Conservation (phyloP, 2,113 vertebrate genomes). For the Macrotis lagotis region DNA sequence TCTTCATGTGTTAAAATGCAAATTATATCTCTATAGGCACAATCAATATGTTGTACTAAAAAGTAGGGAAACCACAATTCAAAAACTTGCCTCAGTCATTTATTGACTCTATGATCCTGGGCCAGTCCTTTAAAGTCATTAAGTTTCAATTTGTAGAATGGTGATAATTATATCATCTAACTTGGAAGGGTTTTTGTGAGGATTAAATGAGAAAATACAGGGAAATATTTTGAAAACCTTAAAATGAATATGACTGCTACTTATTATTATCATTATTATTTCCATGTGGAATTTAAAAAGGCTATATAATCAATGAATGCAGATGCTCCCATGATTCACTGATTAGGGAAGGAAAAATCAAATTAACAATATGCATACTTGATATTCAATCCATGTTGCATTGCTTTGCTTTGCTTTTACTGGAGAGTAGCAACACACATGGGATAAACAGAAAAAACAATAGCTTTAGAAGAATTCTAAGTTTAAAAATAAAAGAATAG, state of each 20-base stretch:
- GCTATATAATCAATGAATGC: too few species aligned
- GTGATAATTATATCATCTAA: background rate
- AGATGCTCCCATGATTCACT: background rate
- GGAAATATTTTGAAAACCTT: background rate
- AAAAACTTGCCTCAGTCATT: background rate
- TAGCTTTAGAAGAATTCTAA: background rate
- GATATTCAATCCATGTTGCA: background rate
- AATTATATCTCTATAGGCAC: background rate
- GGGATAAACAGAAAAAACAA: background rate
- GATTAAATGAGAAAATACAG: slow-evolving; percentile 2
- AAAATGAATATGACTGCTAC: background rate
- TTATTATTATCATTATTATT: background rate
- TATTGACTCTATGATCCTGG: background rate
- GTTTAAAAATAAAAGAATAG: background rate
- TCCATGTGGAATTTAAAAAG: background rate
- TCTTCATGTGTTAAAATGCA: background rate
- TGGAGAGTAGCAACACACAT: background rate
- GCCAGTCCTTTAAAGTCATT: background rate
- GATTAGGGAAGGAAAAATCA: background rate
- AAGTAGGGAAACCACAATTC: background rate
- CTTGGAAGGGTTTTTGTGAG: background rate
- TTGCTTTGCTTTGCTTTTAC: background rate
- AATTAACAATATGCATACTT: background rate
- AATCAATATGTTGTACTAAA: background rate
- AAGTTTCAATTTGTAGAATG: background rate